Conservation (phyloP, 1,140 invertebrate genomes). For the Leptoteleia sp. region DNA sequence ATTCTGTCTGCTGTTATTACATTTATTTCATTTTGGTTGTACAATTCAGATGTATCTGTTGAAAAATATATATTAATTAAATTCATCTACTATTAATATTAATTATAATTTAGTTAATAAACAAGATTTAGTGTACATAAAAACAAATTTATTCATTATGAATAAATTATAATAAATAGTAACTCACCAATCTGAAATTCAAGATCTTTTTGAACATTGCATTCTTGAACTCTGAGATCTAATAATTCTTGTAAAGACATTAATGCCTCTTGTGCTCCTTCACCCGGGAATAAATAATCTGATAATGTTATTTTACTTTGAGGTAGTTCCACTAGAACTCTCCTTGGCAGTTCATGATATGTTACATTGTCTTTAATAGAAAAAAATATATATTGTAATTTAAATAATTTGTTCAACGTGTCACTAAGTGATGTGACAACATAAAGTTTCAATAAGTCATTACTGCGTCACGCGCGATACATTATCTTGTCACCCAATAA, state of each 20-base stretch:
- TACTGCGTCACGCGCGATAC: no score
- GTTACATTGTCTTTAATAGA: conserved; percentile 83
- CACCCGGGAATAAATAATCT: conserved; percentile 92
- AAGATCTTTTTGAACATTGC: conserved; percentile 85
- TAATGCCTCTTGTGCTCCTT: conserved; percentile 87
- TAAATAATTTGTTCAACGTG: no score
- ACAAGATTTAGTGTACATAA: no score
- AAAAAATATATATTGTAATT: background rate
- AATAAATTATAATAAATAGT: conserved; percentile 33
- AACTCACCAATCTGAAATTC: conserved; percentile 83
- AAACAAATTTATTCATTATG: no score
- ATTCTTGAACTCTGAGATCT: conserved; percentile 86
- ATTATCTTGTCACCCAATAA: no score
- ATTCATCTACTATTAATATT: no score
- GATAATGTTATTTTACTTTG: conserved; percentile 86
- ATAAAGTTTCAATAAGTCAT: no score
- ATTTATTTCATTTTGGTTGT: conserved; percentile 82
- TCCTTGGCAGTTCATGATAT: conserved; percentile 89
- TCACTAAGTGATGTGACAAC: no score
- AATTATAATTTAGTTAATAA: no score
- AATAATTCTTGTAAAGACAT: conserved; percentile 88
- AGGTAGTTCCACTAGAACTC: conserved; percentile 87
- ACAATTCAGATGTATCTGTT: conserved; percentile 85
- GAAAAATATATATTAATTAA: conserved; percentile 56
- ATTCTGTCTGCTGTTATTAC: conserved; percentile 79